Evolutionary conservation across 2,888 invertebrate genomes (phyloP).

Genomic region (Fragum sueziense): DNA sequence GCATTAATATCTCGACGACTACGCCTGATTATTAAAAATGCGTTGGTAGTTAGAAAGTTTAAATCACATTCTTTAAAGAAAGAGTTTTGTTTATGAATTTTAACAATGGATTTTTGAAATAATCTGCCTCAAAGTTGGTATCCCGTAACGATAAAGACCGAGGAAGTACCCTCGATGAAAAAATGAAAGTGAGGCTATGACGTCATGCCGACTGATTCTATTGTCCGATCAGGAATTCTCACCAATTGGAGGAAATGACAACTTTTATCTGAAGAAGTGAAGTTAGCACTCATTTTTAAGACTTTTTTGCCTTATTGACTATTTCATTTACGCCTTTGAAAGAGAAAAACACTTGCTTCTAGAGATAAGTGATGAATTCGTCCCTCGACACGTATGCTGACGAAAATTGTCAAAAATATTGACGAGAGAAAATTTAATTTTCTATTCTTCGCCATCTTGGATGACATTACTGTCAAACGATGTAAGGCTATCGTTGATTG

Average conservation of each 20-base stretch:
- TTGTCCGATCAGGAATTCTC: neutral
- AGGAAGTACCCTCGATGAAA: too few species aligned
- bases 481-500: neutral
- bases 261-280: neutral
- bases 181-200: too few species aligned
- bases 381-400: neutral
- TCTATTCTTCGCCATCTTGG: conserved; percentile 11
- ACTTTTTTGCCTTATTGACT: neutral
- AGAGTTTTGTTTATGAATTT: neutral
- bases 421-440: neutral
- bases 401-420: conserved; percentile 3
- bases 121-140: too few species aligned
- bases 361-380: neutral
- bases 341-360: neutral
- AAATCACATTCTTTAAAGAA: too few species aligned
- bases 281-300: too few species aligned
- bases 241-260: neutral
- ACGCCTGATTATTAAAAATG: too few species aligned
- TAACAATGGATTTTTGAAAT: too few species aligned
- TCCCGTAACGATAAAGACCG: too few species aligned
- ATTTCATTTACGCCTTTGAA: neutral
- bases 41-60: too few species aligned
- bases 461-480: neutral
- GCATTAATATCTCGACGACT: too few species aligned
- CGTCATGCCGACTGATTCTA: neutral